These are phyloP conservation scores for Manis crassicaudata DNA, from an alignment of 2,797 vertebrate species.

Conservation along the genomic window DNA sequence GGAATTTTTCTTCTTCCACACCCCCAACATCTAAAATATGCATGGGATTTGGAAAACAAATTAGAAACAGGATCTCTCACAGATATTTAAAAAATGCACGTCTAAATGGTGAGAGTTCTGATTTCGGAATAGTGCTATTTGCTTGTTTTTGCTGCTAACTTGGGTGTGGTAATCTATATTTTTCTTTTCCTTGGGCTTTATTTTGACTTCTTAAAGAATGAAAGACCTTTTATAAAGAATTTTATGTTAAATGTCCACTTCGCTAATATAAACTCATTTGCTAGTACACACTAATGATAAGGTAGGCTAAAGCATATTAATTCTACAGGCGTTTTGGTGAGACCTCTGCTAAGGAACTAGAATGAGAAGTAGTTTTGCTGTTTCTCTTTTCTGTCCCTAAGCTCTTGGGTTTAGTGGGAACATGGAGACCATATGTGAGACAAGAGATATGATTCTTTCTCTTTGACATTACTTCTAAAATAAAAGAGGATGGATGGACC, in stretches of 20 bases:
- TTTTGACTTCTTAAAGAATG: conserved; percentile 43
- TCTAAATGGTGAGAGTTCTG: not conserved
- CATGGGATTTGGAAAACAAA: conserved; percentile 64
- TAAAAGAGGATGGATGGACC: not conserved
- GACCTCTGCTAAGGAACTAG: not conserved
- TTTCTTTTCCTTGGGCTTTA: conserved; percentile 56
- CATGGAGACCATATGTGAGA: not conserved
- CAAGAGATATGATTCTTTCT: not conserved
- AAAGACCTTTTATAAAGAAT: conserved; percentile 38
- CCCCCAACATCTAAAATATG: conserved; percentile 64
- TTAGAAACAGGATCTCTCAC: conserved; percentile 55
- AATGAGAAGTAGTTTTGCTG: not conserved
- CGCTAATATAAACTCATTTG: conserved; percentile 1
- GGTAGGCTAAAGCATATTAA: not conserved
- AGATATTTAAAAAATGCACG: conserved; percentile 54
- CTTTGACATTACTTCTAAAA: conserved; percentile 18
- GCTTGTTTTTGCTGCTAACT: conserved; percentile 34
- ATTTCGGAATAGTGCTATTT: conserved; percentile 54
- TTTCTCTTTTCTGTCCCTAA: not conserved
- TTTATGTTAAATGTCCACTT: conserved; percentile 7
- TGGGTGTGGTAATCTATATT: not conserved
- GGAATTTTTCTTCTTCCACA: conserved; percentile 49
- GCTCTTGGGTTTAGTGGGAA: not conserved
- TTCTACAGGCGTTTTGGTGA: not conserved
- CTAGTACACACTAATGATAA: conserved; percentile 1